Conservation (phyloP, 2,113 vertebrate genomes). For the Paradoxurus hermaphroditus region DNA sequence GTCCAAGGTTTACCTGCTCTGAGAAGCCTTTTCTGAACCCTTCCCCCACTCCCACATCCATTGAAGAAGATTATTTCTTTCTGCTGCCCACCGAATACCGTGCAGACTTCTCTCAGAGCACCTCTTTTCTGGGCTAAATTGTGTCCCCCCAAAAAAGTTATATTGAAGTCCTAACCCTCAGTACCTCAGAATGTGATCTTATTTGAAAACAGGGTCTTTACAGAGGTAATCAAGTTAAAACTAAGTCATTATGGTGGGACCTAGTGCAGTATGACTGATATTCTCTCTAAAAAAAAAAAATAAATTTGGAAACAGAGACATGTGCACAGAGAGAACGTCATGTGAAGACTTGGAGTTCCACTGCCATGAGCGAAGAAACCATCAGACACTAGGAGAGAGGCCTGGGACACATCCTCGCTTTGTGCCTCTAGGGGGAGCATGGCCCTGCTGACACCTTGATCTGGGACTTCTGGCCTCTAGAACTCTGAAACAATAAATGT, state of each 20-base stretch:
- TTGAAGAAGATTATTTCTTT: background rate
- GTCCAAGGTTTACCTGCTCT: background rate
- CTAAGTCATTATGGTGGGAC: background rate
- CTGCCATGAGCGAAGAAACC: background rate
- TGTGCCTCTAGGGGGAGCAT: background rate
- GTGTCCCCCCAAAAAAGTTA: background rate
- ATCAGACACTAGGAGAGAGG: background rate
- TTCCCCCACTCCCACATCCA: fast-evolving
- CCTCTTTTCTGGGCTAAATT: background rate
- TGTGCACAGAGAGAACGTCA: fast-evolving
- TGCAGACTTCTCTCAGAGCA: background rate
- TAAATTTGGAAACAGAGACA: background rate
- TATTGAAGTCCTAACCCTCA: background rate
- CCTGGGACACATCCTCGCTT: background rate
- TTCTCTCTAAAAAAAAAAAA: background rate
- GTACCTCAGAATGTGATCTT: background rate
- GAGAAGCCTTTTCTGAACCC: background rate
- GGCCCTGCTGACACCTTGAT: background rate
- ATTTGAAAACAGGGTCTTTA: background rate
- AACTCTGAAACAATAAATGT: background rate
- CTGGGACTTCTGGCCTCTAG: background rate
- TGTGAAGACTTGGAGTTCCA: background rate
- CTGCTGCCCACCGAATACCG: background rate
- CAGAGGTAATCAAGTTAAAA: background rate
- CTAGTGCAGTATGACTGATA: background rate